Base-by-base conservation (phyloP, 2,797 vertebrate species). In the Amblyraja radiata region DNA sequence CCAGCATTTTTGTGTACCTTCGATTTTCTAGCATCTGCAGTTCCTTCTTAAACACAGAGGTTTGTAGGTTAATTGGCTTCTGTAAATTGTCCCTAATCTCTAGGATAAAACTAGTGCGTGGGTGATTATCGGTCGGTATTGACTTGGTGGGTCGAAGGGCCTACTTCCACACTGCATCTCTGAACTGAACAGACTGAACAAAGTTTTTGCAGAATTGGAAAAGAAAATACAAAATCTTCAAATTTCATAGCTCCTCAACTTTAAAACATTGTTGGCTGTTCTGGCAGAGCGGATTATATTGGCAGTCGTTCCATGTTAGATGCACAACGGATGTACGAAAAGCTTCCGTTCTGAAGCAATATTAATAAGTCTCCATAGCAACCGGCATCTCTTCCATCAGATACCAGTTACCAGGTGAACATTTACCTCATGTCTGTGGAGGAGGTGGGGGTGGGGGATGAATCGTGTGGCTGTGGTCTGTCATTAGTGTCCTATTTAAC, bases 341-440 rank as follows among this genome's bases (percentile, higher is more conserved):
- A 74, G 73, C 68, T 74, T 92, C 90, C 25, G 9, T 76, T 92
- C 54, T 92, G 90, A 58, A 25, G 71, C 90, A 74, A 92, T 23
- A 76, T 92, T 92, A 92, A 92, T 91, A 91, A 16, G 90, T 92
- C 39, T 28, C 90, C 71, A 92, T 92, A 76, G 90, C 36, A 92
- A 92, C 90, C 8, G 39, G 13, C 39, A 6, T 54, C 73, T 25
- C 5, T 92, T 74, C 23, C 71, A 92, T 92, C 90, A 76, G 90
- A 92, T 92, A 92, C 46, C 90, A 16, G 39, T 92, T 92, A 68
- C 61, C 39, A 73, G 65, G 78, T 61, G 78, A 68, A 84, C 25
- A 84, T 84, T 80, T 80, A 54, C 61, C 54, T 36, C 80, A 14
- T 46, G 81, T 84, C 61, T 10, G 61, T 74, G 11, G 36, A 14